Evolutionary conservation across 2,113 vertebrate species (phyloP), one percentile per base, ranked within the genome.

Genomic region (Psophia crepitans): DNA sequence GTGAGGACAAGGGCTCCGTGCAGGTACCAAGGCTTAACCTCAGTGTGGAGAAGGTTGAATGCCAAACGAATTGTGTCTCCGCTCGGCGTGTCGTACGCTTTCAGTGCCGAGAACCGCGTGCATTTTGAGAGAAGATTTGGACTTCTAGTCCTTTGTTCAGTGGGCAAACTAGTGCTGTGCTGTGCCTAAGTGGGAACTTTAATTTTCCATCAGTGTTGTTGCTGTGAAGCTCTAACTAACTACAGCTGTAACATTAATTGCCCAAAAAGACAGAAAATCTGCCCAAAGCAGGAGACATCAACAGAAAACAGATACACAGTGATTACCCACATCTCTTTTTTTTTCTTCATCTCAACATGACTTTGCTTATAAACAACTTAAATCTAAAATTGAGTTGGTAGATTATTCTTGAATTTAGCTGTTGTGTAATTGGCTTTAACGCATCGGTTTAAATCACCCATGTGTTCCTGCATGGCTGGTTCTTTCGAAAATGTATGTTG

Each of bases 1-100:
- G 1, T 51, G n/a, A 15, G 7, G 6, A 1, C 21, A 13, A 7
- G 3, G 3, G 43, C 51, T 46, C 17, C 4, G 3, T 39, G 24
- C 74, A 75, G 22, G 18, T 35, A 44, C 51, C 1, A 3, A 20
- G 15, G 68, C 66, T 54, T 32, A 66, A 24, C 11, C 20, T 76
- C 39, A 20, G 5, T 64, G 28, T 87, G 77, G 46, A 63, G 80
- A 23, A 64, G 75, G 53, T 44, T 24, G 70, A 39, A 78, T 56
- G 56, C 5, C 17, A 54, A n/a, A 63, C 58, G 22, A 21, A 6
- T 75, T 3, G 6, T 21, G 28, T 18, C 21, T 80, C 33, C 22
- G 51, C 51, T 79, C 65, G 49, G 70, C 23, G 9, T 15, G 44
- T 57, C 44, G 8, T 56, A 8, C 27, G 11, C 32, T 74, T 20